These are phyloP conservation scores for Cnemophilus loriae DNA, from an alignment of 2,113 vertebrate species.

Conservation along the genomic window DNA sequence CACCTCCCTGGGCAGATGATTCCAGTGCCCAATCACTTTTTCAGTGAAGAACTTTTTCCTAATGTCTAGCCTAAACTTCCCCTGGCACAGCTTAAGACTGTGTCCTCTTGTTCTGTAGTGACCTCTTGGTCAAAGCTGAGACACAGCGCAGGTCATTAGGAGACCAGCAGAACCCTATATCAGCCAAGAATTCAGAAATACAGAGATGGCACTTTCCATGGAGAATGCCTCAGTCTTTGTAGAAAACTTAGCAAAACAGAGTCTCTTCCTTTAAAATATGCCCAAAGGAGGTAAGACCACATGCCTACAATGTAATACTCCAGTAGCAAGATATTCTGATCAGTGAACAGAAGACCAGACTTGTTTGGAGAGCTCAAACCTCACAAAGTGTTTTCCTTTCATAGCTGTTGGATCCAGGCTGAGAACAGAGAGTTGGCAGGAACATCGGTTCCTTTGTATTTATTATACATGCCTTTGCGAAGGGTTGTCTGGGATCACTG, in stretches of 20 bases:
- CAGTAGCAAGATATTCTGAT: neutral
- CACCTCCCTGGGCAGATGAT: neutral
- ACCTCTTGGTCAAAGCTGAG: neutral
- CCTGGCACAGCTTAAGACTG: no score
- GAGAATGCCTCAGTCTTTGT: neutral
- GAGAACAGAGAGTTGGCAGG: neutral
- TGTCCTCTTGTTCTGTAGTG: neutral
- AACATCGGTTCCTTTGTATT: neutral
- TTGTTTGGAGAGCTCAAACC: neutral
- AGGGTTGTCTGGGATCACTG: neutral
- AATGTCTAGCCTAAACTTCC: neutral
- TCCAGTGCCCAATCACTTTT: neutral
- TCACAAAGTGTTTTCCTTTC: neutral
- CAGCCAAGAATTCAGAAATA: neutral
- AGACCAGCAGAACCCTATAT: neutral
- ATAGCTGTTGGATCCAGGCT: neutral
- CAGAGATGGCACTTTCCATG: rapidly evolving
- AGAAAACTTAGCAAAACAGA: neutral
- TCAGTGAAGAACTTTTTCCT: neutral
- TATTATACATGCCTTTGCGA: neutral
- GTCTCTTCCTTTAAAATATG: neutral
- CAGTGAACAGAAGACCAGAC: neutral
- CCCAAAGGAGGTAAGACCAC: neutral
- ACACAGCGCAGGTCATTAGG: rapidly evolving
- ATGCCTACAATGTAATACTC: neutral